Evolutionary conservation across 2,113 vertebrate species (phyloP), one percentile per base, ranked within the genome.

Genomic region (Atrichornis clamosus): DNA sequence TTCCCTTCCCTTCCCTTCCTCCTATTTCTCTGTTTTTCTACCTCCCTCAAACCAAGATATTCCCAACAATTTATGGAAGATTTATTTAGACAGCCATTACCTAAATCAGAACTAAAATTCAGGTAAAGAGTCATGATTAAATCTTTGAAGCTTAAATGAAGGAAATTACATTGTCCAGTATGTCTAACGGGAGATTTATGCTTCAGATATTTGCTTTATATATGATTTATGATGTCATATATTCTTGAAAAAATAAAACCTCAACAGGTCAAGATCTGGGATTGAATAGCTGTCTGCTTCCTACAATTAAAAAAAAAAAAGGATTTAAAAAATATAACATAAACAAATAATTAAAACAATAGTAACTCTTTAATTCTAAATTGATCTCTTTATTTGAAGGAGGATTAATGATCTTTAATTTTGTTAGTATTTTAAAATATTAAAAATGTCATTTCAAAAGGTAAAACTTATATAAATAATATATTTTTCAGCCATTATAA

Each of bases 1-100:
- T 1, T 5, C 9, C 1, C 20, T 23, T 7, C 11, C 5, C 5
- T 3, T 52, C 6, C 7, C 3, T 8, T 13, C 11, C 9, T 5
- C 10, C 55, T 44, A 15, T 4, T 41, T 37, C 16, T 32, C 4
- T 42, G 3, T 20, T 20, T 59, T 83, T 14, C 19, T 52, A 7
- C 16, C 3, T 76, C n/a, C 5, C 46, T 70, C 50, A 53, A 49
- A 32, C 3, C 2, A 32, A 70, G 8, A 30, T 46, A 78, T 65
- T 58, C 4, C 18, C 3, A 62, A 47, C 7, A 58, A 44, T 67
- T 67, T 75, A 39, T 28, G 27, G 5, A 52, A 84, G 33, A 68
- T 74, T 89, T 89, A 59, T 76, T 77, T 77, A 74, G 23, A 35
- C 26, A 69, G 7, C 3, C 15, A 52, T 33, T 77, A 39, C 24